phyloP scores from a whole-genome alignment of 2,888 invertebrate genomes.

The Scelioninae gen. 1 region DNA sequence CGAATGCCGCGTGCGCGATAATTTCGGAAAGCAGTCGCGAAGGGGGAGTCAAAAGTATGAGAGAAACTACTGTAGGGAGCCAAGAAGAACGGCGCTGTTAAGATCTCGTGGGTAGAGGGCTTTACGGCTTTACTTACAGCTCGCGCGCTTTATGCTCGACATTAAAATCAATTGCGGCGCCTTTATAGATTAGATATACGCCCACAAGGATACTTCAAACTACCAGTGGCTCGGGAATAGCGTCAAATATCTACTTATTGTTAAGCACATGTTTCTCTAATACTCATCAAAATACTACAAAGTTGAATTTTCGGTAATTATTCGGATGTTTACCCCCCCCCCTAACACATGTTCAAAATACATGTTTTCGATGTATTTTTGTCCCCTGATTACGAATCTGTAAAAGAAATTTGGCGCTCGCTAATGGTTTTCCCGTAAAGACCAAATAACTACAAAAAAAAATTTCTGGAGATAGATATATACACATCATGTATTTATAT shows the following conservation, averaged over 20 bases:
- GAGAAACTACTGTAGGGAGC: constrained; percentile 61
- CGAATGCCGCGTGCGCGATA: constrained; percentile 59
- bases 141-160: constrained; percentile 74
- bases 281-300: constrained; percentile 4
- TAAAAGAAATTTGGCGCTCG: no score
- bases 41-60: constrained; percentile 48
- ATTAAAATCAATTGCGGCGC: constrained; percentile 79
- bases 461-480: no score
- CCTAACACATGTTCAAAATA: no score
- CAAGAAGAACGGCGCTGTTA: constrained; percentile 69
- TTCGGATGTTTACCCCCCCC: no score
- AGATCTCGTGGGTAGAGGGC: constrained; percentile 69
- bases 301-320: constrained; percentile 2
- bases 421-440: no score
- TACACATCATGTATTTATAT: no score
- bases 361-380: no score
- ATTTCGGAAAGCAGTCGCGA: constrained; percentile 64
- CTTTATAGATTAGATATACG: constrained; percentile 75
- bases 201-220: constrained; percentile 54
- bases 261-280: constrained; percentile 42
- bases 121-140: constrained; percentile 73
- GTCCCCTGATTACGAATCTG: no score
- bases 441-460: no score
- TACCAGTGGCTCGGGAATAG: constrained; percentile 58
- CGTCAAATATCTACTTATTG: constrained; percentile 58